Conservation (phyloP, 2,888 invertebrate species). For the Muscina levida region DNA sequence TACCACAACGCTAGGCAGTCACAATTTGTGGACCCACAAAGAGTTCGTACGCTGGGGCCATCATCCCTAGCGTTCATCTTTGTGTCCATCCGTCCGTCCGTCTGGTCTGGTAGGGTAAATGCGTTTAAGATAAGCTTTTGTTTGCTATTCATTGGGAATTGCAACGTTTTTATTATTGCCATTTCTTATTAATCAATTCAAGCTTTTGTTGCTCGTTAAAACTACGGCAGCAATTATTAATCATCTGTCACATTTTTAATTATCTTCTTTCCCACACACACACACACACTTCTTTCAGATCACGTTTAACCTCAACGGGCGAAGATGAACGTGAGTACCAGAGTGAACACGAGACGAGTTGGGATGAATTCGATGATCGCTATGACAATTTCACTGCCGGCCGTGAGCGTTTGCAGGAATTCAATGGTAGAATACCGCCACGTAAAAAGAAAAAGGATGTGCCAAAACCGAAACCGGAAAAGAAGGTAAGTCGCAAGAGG, state of each 20-base stretch:
- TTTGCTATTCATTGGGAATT: not conserved
- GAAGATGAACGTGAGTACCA: conserved; percentile 79
- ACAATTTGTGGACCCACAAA: not conserved
- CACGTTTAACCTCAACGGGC: conserved; percentile 79
- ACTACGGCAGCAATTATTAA: conserved; percentile 37
- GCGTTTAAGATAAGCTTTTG: conserved; percentile 21
- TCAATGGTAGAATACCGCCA: conserved; percentile 79
- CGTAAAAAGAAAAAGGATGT: conserved; percentile 79
- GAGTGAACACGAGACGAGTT: conserved; percentile 79
- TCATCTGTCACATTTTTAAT: conserved; percentile 38
- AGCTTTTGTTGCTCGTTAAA: not conserved
- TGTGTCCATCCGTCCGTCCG: no score
- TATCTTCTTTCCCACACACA: conserved; percentile 44
- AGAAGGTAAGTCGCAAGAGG: conserved; percentile 74
- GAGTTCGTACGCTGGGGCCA: not conserved
- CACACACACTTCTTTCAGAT: conserved; percentile 74
- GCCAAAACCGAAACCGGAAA: conserved; percentile 72
- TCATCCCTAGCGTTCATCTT: no score
- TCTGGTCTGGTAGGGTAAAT: no score
- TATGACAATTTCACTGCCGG: conserved; percentile 79
- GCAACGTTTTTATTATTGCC: not conserved
- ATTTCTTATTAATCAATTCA: conserved; percentile 26
- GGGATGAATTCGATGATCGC: conserved; percentile 80
- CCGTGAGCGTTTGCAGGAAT: conserved; percentile 79
- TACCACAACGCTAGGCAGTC: conserved; percentile 50